phyloP scores from a whole-genome alignment of 2,888 invertebrate genomes.

The Caenorhabditis wallacei region DNA sequence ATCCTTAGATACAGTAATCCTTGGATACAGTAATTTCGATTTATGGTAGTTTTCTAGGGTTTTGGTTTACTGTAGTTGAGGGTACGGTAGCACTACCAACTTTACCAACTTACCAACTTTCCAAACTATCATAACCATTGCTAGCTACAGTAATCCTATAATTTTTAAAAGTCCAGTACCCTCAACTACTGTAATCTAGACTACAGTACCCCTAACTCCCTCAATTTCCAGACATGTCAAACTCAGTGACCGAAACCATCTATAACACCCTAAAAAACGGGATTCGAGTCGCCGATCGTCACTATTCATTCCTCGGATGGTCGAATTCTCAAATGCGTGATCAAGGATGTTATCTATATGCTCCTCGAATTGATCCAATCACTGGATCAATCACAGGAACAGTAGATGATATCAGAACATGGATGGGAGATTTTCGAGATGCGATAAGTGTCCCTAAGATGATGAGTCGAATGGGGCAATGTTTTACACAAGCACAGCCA shows the following conservation, averaged over 20 bases:
- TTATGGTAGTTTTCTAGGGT: no score
- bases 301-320: constrained; percentile 80
- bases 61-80: no score
- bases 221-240: constrained; percentile 38
- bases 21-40: no score
- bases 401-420: constrained; percentile 69
- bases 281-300: constrained; percentile 67
- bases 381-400: constrained; percentile 61
- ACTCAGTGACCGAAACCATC: constrained; percentile 67
- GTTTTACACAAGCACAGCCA: constrained; percentile 83
- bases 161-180: no score
- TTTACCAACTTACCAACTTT: no score
- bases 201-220: not conserved
- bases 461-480: constrained; percentile 84
- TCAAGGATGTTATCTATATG: constrained; percentile 81
- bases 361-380: constrained; percentile 50
- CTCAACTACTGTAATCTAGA: no score
- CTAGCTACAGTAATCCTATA: no score
- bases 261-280: constrained; percentile 69
- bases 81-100: no score
- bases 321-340: constrained; percentile 82
- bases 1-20: no score
- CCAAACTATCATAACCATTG: no score
- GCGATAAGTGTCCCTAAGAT: constrained; percentile 81
- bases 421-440: constrained; percentile 81